These are phyloP conservation scores for Anguilla megastoma DNA, from an alignment of 2,797 vertebrate species.

Conservation along the genomic window DNA sequence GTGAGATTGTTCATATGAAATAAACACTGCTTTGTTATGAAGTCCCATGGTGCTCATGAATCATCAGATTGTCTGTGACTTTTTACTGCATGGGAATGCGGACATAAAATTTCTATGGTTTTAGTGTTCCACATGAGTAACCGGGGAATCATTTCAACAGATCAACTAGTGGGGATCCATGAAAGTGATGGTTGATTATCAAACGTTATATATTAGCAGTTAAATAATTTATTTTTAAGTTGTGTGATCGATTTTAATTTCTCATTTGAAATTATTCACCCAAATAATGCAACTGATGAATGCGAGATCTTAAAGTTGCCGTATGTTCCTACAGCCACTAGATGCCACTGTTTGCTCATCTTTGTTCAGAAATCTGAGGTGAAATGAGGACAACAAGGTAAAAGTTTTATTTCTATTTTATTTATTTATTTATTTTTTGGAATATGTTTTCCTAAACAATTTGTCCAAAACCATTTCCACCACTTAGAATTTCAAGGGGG, in stretches of 20 bases:
- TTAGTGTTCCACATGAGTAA: neutral
- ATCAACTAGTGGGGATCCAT: neutral
- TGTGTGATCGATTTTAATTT: neutral
- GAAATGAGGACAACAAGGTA: neutral
- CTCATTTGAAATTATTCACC: neutral
- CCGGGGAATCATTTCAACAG: neutral
- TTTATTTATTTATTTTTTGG: neutral
- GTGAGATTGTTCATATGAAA: slow-evolving; percentile 18
- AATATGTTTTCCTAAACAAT: slow-evolving; percentile 27
- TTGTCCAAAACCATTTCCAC: slow-evolving; percentile 16
- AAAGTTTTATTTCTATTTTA: neutral
- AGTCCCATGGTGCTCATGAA: neutral
- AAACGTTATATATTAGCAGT: neutral
- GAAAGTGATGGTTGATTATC: neutral
- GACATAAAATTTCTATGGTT: neutral
- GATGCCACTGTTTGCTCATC: slow-evolving; percentile 39
- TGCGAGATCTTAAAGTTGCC: slow-evolving; percentile 12
- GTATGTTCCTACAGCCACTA: slow-evolving; percentile 33
- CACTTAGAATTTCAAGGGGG: neutral
- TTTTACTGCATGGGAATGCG: neutral
- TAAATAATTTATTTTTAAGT: neutral
- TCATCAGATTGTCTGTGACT: slow-evolving; percentile 1
- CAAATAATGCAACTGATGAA: neutral
- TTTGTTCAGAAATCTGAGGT: neutral
- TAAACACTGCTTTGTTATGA: neutral